phyloP scores from a whole-genome alignment of 2,797 vertebrate genomes.

The Melanotaenia nigrans region DNA sequence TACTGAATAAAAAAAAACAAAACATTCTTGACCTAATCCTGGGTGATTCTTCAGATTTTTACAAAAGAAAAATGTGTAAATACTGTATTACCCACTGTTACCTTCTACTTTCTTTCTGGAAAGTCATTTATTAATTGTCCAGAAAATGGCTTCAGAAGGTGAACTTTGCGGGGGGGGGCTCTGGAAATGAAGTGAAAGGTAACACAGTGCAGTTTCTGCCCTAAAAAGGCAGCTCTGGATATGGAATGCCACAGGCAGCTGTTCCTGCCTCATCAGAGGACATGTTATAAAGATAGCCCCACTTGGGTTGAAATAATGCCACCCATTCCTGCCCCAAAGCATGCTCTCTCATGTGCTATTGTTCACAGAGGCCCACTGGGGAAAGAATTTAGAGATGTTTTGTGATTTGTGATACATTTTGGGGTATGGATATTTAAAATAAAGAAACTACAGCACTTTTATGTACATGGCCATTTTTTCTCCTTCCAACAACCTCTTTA shows the following conservation, averaged over 20 bases:
- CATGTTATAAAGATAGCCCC: conserved; percentile 83
- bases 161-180: conserved; percentile 77
- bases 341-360: conserved; percentile 77
- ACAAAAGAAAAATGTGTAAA: conserved; percentile 14
- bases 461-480: not conserved
- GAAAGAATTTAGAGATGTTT: conserved; percentile 24
- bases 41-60: conserved; percentile 38
- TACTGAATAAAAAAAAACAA: conserved; percentile 18
- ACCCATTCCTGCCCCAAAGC: conserved; percentile 82
- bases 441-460: conserved; percentile 13
- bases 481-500: conserved; percentile 16
- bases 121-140: conserved; percentile 72
- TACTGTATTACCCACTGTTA: conserved; percentile 47
- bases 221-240: conserved; percentile 85
- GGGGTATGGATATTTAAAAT: conserved; percentile 48
- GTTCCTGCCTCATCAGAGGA: conserved; percentile 80
- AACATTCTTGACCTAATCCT: conserved; percentile 23
- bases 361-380: conserved; percentile 66
- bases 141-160: conserved; percentile 70
- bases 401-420: conserved; percentile 42
- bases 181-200: conserved; percentile 79
- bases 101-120: conserved; percentile 37
- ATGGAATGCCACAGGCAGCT: conserved; percentile 83
- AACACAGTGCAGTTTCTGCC: conserved; percentile 81
- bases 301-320: conserved; percentile 84